Evolutionary conservation across 2,113 vertebrate genomes (phyloP).

Genomic region (Otolemur garnettii): DNA sequence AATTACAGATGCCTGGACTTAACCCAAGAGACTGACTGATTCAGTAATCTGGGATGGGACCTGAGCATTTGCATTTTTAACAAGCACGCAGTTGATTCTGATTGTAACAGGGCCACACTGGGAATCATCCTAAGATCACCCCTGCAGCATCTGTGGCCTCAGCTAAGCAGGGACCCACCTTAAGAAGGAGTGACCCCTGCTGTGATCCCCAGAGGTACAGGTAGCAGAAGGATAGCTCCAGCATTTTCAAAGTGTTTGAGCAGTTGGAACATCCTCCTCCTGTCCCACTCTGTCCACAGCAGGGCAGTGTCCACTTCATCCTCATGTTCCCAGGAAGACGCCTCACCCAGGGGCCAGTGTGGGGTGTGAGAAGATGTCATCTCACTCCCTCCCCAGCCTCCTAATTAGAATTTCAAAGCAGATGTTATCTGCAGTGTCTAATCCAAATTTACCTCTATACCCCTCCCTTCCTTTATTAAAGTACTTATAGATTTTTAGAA

Average conservation of each 20-base stretch:
- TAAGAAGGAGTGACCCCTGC: background rate
- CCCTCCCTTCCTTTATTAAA: background rate
- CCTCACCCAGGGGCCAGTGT: background rate
- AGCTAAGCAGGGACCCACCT: background rate
- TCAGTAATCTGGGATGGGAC: background rate
- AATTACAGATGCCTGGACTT: background rate
- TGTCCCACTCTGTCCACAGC: fast-evolving
- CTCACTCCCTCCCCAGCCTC: background rate
- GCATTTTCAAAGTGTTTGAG: background rate
- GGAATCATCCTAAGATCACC: background rate
- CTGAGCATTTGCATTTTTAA: constrained; percentile 30
- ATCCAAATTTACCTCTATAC: background rate
- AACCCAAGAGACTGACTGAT: background rate
- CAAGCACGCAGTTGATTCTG: background rate
- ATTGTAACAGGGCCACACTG: background rate
- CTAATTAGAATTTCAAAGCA: background rate
- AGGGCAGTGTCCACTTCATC: background rate
- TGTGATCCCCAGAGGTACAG: background rate
- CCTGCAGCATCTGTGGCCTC: background rate
- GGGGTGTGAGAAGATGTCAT: background rate
- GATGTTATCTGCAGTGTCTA: constrained; percentile 33
- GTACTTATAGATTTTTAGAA: constrained; percentile 49
- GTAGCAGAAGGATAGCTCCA: background rate
- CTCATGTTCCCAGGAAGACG: background rate
- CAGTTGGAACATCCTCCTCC: background rate